phyloP scores from a whole-genome alignment of 1,140 invertebrate species.

The Chironomus striatipennis region DNA sequence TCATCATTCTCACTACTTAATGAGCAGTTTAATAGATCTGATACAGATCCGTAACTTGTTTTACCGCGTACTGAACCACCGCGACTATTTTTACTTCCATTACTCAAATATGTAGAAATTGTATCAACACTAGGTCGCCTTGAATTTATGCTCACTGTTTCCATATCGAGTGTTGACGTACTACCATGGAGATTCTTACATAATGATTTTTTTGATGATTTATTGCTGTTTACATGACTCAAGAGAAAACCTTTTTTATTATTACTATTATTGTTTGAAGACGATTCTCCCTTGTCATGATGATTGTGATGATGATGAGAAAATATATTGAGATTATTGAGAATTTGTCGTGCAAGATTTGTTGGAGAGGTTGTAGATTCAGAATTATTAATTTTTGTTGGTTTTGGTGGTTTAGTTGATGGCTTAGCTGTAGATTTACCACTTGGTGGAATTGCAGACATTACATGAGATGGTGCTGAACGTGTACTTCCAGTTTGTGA shows the following conservation, averaged over 20 bases:
- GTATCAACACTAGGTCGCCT: conserved; percentile 73
- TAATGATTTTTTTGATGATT: conserved; percentile 25
- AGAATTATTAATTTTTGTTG: conserved; percentile 38
- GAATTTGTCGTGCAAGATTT: conserved; percentile 62
- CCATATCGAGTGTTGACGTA: conserved; percentile 41
- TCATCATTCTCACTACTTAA: conserved; percentile 54
- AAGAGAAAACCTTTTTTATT: background rate
- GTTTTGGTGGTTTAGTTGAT: conserved; percentile 37
- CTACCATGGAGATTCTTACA: conserved; percentile 16
- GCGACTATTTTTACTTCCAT: conserved; percentile 61
- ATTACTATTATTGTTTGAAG: background rate
- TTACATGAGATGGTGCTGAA: background rate
- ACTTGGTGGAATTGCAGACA: background rate
- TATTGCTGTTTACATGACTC: conserved; percentile 29
- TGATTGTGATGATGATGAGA: conserved; percentile 41
- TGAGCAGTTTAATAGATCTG: conserved; percentile 65
- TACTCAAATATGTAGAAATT: conserved; percentile 78
- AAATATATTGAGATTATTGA: conserved; percentile 73
- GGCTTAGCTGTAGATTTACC: conserved; percentile 28
- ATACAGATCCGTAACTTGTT: conserved; percentile 45
- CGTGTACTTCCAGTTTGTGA: background rate
- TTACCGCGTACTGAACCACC: conserved; percentile 30
- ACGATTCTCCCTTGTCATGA: background rate
- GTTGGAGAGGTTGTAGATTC: conserved; percentile 39
- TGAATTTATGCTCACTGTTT: conserved; percentile 61